Base-by-base conservation (phyloP, 2,888 invertebrate genomes). In the Sphaerophoria rueppellii region DNA sequence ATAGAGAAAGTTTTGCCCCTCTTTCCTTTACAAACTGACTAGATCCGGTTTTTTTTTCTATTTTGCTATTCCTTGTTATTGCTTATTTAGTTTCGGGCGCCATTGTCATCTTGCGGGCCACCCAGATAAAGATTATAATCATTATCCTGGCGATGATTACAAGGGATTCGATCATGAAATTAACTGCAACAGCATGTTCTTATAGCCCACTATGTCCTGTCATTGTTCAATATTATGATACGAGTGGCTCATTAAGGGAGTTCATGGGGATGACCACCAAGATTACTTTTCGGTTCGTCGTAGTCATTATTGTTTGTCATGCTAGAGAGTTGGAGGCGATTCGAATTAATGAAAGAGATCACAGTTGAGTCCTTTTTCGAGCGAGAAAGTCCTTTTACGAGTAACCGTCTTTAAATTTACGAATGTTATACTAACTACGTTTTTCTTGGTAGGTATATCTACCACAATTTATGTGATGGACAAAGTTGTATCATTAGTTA, bases 391-490 rank as follows among this genome's bases (percentile, higher is more conserved):
- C 78, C 69, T 24, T 69, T 63, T 57, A n/a, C 43, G 24, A 24
- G n/a, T n/a, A n/a, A 24, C 24, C 1, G 43, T 52, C 69, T 72
- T 73, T 63, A 32, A 32, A 63, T 32, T 75, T 43, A 52, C 70
- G 48, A 78, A 65, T 57, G 43, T 11, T 37, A 43, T 32, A 6
- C 9, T 50, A n/a, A 32, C 50, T 9, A 52, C 34, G n/a, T 60
- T 69, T 32, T 50, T 57, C 78, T 60, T 63, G 76, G 40, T 50
- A 63, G 76, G 40, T 50, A 58, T 85, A 60, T 85, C 67, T 57
- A 89, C 91, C 91, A 89, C 91, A 91, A 91, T 91, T 91, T 91
- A 91, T 91, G 91, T 90, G 90, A 90, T 90, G 90, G 89, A 89
- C 90, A 88, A 89, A 90, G 89, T 89, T 89, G 73, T 81, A 58